Evolutionary conservation across 2,113 vertebrate species (phyloP), one percentile per base, ranked within the genome.

Genomic region (Ictidomys tridecemlineatus): DNA sequence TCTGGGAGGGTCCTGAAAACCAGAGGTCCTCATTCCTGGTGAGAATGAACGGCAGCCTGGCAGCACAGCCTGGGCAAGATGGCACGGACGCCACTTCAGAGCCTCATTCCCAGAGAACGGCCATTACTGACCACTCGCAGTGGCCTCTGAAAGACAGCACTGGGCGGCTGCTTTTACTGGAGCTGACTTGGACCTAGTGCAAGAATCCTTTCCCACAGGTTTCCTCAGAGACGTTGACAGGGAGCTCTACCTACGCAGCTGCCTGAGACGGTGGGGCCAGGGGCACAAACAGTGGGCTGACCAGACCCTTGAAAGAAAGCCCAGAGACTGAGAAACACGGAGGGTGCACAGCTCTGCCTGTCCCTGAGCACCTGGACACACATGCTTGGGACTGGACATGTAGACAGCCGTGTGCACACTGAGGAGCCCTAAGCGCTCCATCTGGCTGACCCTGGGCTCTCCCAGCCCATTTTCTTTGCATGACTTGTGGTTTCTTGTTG

Each of bases 321-420:
- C 45, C 39, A 32, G 69, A 63, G 17, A 45, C 14, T 5, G 16
- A 56, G 67, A 6, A 32, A 45, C 28, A 32, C 8, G 20, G 39
- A 73, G 74, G 6, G 34, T 6, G 26, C n/a, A n/a, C n/a, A 32
- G 51, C 51, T 61, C 42, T 72, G 61, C 10, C 1, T 16, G 0
- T 20, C 72, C n/a, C 17, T 30, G 12, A 26, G 51, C 20, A 8
- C 34, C 24, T 5, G 26, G 51, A 91, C 4, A 1, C 9, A 17
- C 0, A 0, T 1, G 4, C 2, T 26, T 10, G 4, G 39, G n/a
- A 26, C 67, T 51, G 58, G 42, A 0, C 28, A 9, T 45, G 45
- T 1, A 45, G 8, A 45, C 8, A 45, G 45, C 45, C 1, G 45
- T 45, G 45, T 45, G 45, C 45, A 45, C 45, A 45, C 1, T 45